Percentiles rank a stretch among this genome's conserved stretches.
These are phyloP conservation scores for Cranoglanis bouderius DNA, from an alignment of 2,113 vertebrate genomes.

Conservation along the genomic window DNA sequence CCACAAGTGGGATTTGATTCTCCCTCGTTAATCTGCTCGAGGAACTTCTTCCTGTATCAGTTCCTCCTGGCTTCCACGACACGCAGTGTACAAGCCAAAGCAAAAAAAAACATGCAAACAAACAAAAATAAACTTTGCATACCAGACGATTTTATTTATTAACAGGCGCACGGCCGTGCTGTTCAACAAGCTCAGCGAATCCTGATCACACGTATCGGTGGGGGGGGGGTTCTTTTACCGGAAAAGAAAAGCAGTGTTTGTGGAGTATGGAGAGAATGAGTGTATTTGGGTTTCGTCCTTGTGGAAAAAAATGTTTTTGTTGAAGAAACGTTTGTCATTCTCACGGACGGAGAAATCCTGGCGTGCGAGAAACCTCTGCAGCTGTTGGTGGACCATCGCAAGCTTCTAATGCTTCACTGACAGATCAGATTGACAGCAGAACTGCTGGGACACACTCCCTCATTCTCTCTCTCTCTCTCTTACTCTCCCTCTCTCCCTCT, in stretches of 20 bases:
- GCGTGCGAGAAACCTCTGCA: conserved; percentile 58
- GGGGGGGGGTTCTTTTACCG: too few species aligned
- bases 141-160: neutral
- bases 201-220: conserved; percentile 18
- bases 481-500: neutral
- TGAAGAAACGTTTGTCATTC: conserved; percentile 47
- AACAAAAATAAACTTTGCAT: neutral
- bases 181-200: neutral
- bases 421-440: conserved; percentile 68
- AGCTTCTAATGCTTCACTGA: conserved; percentile 57
- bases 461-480: neutral
- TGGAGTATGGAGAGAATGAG: conserved; percentile 10
- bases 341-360: conserved; percentile 42
- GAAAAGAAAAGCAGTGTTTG: neutral
- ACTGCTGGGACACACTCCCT: conserved; percentile 36
- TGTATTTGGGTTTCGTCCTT: conserved; percentile 36
- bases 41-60: conserved; percentile 19
- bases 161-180: neutral
- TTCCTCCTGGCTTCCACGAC: conserved; percentile 4
- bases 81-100: neutral
- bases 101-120: neutral
- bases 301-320: conserved; percentile 45
- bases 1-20: conserved; percentile 34
- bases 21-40: conserved; percentile 5
- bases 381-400: conserved; percentile 64